Base-by-base conservation (phyloP, 2,888 invertebrate species). In the Bombylius discolor region DNA sequence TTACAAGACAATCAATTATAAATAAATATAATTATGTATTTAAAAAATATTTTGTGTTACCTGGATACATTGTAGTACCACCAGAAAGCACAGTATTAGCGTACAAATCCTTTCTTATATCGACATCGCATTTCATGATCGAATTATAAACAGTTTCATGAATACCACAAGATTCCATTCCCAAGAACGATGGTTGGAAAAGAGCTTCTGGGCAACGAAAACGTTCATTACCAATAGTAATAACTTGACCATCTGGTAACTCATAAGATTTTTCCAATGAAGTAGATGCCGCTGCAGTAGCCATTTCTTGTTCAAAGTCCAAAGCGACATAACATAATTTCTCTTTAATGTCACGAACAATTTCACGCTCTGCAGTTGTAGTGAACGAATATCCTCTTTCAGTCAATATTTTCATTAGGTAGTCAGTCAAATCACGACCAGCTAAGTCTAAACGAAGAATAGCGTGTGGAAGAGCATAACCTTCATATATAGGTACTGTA, bases 121-220 rank as follows among this genome's bases (percentile, higher is more conserved):
- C 93, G 58, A 94, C 91, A 77, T 94, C 94, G 79, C 94, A 94
- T 82, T 93, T 94, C 94, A 94, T 94, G 84, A 94, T 94, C 57
- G 91, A 91, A 77, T 94, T 93, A 84, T 92, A 95, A 11, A 89
- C 88, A 75, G 90, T 91, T 78, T 92, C 91, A 78, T 92, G 91
- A 79, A 92, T 90, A 71, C 89, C 90, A 79, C 86, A 86, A 62
- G 88, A 87, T 82, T 91, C 90, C 90, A 74, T 74, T 55, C 73
- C 73, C 80, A 90, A 75, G 88, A 92, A 92, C 53, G 90, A 89
- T 62, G 92, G 92, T 74, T 93, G 92, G 89, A 93, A 93, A 63
- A 93, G 82, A 60, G 92, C 91, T 73, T 93, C 93, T 11, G 93
- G 93, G 69, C 92, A 92, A 77, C 93, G 89, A 90, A 93, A 93